Evolutionary conservation across 1,140 invertebrate genomes (phyloP), one percentile per base, ranked within the genome.

Genomic region (Bradynema listronoti): DNA sequence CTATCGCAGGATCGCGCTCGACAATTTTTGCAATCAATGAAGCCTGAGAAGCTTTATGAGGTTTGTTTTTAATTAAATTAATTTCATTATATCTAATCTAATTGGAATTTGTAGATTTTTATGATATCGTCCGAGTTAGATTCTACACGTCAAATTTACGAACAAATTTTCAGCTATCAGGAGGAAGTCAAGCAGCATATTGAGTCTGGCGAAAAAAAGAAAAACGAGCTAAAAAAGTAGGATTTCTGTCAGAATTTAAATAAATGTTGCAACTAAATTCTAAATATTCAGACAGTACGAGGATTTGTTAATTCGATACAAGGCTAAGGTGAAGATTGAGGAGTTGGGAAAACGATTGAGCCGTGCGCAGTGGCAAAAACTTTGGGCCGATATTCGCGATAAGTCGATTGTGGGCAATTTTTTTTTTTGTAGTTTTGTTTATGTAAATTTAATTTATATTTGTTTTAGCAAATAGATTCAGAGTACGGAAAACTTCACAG

Each of bases 41-140:
- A 68, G 16, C 65, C 65, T n/a, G 36, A 68, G n/a, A 69, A 60
- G 29, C 61, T 68, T 14, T 68, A 68, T 47, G 57, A 68, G 29
- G 66, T 69, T 11, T 3, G 19, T 24, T 14, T 50, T 53, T 55
- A 56, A 52, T 19, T 25, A 47, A 47, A 11, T 19, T 9, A 47
- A 45, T 19, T 29, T 29, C 16, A 39, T 39, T 39, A 11, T 39
- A 19, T 39, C 11, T 39, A 39, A n/a, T n/a, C 36, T 11, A 39
- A 39, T 39, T 39, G 36, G 36, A 39, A 39, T 39, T 50, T 50
- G 9, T 25, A 50, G 47, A 50, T 50, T 19, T 50, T 24, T 29
- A 24, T n/a, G 16, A 50, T 24, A 27, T 50, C 47, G 3, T 30
- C 47, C 3, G 47, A 50, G 47, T 24, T 50, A n/a, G 16, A 50